These are phyloP conservation scores for Heteromormyrus szaboi DNA, from an alignment of 2,797 vertebrate genomes.

Conservation along the genomic window DNA sequence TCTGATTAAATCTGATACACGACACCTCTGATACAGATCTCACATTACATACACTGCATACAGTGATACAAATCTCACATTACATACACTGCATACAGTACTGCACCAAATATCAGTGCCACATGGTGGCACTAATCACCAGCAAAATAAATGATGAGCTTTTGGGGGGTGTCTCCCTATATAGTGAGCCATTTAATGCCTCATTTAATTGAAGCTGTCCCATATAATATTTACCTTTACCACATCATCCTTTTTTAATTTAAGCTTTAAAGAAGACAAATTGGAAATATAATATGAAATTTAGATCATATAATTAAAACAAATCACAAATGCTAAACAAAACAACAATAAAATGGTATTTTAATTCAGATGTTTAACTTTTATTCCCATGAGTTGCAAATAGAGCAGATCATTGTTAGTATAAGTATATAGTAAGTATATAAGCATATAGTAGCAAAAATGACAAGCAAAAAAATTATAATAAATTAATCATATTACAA, in stretches of 20 bases:
- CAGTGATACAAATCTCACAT: not conserved
- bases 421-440: not conserved
- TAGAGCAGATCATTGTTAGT: not conserved
- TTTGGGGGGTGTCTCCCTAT: not conserved
- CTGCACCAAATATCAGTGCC: constrained; percentile 12
- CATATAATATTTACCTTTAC: not conserved
- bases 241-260: not conserved
- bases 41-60: not conserved
- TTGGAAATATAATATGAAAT: not conserved
- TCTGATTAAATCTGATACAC: not conserved
- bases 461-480: not conserved
- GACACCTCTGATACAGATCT: not conserved
- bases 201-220: not conserved
- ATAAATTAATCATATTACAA: not conserved
- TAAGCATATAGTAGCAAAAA: not conserved
- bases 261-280: not conserved
- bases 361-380: not conserved
- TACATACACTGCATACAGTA: not conserved
- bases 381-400: not conserved
- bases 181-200: not conserved
- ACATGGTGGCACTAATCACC: constrained; percentile 32
- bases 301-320: not conserved
- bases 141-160: not conserved
- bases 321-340: not conserved
- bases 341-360: not conserved